These are phyloP conservation scores for Peromyscus maniculatus DNA, from an alignment of 2,113 vertebrate species.

Conservation along the genomic window DNA sequence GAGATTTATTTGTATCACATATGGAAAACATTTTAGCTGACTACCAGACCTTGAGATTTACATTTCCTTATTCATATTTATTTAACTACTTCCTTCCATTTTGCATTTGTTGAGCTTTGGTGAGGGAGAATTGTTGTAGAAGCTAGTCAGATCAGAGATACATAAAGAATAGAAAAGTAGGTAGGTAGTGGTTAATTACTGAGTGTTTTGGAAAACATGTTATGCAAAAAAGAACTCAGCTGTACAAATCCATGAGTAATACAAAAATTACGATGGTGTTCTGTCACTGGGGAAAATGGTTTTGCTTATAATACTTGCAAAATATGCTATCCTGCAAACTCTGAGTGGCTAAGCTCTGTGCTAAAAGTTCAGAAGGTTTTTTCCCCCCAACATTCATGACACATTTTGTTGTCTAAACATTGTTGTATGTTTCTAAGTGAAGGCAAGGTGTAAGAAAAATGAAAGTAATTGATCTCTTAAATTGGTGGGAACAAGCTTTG, in stretches of 20 bases:
- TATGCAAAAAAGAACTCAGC: constrained; percentile 60
- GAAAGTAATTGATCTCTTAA: constrained; percentile 15
- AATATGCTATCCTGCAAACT: constrained; percentile 36
- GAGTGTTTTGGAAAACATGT: constrained; percentile 66
- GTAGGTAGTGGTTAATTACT: constrained; percentile 64
- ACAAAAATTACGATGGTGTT: constrained; percentile 61
- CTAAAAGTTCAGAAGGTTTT: constrained; percentile 46
- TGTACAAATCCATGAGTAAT: constrained; percentile 67
- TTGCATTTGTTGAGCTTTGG: constrained; percentile 30
- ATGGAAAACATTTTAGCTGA: constrained; percentile 50
- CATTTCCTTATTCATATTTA: constrained; percentile 52
- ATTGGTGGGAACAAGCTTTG: neutral
- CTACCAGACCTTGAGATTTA: constrained; percentile 68
- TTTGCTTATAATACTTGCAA: constrained; percentile 61
- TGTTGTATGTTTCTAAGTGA: neutral
- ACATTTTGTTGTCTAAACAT: constrained; percentile 38
- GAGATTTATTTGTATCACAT: constrained; percentile 48
- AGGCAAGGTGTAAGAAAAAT: neutral
- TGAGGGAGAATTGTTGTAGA: constrained; percentile 1
- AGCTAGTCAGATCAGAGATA: neutral
- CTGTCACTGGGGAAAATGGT: constrained; percentile 47
- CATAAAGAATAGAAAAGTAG: constrained; percentile 32
- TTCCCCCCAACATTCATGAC: constrained; percentile 32
- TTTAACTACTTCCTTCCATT: constrained; percentile 67
- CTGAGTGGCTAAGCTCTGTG: constrained; percentile 18